phyloP scores from a whole-genome alignment of 2,888 invertebrate species.

The Meiosimyza decipiens region DNA sequence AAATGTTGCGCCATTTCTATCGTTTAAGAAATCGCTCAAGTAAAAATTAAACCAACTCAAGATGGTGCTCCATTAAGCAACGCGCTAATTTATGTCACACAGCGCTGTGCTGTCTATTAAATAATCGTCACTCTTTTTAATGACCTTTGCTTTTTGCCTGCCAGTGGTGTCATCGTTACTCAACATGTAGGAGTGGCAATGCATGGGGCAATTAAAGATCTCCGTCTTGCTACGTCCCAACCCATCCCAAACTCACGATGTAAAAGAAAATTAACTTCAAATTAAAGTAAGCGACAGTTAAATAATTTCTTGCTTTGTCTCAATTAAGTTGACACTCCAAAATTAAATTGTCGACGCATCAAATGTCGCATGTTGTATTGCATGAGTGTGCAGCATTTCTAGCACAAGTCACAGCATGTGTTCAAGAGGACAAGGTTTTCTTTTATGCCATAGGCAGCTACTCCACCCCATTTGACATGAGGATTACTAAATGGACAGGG shows the following conservation, averaged over 20 bases:
- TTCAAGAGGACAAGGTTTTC: background rate
- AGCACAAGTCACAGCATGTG: background rate
- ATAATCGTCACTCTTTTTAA: conserved; percentile 1
- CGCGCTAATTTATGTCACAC: no score
- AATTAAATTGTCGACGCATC: conserved; percentile 14
- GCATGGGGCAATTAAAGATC: background rate
- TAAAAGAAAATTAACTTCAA: background rate
- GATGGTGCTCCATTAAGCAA: no score
- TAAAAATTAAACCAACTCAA: no score
- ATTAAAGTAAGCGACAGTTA: background rate
- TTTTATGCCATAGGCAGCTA: background rate
- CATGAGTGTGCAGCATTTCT: no score
- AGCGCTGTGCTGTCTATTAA: no score
- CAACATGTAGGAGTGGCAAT: no score
- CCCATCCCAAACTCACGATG: no score
- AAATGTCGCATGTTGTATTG: no score
- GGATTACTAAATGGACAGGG: background rate
- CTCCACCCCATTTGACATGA: background rate
- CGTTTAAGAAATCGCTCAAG: no score
- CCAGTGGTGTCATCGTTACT: background rate
- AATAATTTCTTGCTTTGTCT: conserved; percentile 1
- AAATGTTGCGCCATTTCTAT: no score
- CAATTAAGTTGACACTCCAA: conserved; percentile 15
- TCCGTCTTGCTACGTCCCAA: background rate
- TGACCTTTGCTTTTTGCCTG: background rate